Conservation (phyloP, 2,797 vertebrate species). For the Danio jaintianensis region DNA sequence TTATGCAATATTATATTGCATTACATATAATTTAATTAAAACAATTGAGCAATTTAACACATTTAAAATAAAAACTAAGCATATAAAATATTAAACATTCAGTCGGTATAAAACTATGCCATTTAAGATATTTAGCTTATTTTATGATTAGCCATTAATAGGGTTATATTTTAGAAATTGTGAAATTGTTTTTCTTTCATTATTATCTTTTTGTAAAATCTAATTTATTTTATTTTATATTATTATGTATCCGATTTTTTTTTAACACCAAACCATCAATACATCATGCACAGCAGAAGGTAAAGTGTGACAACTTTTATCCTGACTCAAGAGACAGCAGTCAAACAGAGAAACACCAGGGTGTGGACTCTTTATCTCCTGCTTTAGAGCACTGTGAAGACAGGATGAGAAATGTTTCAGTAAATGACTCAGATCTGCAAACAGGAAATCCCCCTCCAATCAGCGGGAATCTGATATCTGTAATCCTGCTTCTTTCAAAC, state of each 20-base stretch:
- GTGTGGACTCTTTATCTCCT: not conserved
- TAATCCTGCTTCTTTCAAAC: constrained; percentile 12
- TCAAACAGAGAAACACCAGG: not conserved
- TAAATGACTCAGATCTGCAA: constrained; percentile 50
- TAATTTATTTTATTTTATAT: not conserved
- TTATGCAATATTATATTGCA: not conserved
- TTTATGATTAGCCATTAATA: no score
- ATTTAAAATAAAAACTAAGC: no score
- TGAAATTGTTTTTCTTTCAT: not conserved
- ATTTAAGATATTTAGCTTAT: no score
- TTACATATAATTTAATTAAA: not conserved
- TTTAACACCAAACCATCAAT: not conserved
- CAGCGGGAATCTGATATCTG: constrained; percentile 34
- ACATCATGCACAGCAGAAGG: not conserved
- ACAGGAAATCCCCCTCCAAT: constrained; percentile 34
- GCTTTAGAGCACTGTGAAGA: not conserved
- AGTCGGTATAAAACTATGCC: no score
- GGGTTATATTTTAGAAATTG: not conserved
- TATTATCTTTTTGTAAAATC: not conserved
- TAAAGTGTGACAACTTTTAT: not conserved
- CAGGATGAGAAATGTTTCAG: constrained; percentile 22
- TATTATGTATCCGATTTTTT: not conserved
- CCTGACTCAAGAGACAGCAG: not conserved
- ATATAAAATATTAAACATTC: no score
- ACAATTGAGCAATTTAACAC: no score